Base-by-base conservation (phyloP, 1,140 invertebrate genomes). In the Drosophila suzukii region DNA sequence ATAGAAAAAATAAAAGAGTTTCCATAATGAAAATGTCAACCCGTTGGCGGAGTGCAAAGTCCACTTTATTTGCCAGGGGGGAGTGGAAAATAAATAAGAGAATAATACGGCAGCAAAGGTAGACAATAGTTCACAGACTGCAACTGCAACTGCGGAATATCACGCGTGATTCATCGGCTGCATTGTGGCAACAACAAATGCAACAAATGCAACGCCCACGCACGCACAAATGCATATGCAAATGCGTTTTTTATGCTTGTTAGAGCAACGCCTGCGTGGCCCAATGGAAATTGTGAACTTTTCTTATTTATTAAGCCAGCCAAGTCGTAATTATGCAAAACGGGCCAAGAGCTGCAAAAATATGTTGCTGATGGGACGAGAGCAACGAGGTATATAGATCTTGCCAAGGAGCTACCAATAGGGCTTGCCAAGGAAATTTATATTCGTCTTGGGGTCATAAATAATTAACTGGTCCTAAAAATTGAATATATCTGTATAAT, bases 21-120 rank as follows among this genome's bases (percentile, higher is more conserved):
- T 47, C 55, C 74, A 75, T 88, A 86, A 86, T 86, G 82, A 86
- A 86, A 86, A 86, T 86, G 83, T 86, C 82, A 86, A 86, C 79
- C 81, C 53, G 78, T 66, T 66, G 75, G 73, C 73, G 72, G 49
- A 65, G 83, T 68, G 32, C 83, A 86, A 86, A 86, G 82, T 86
- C 83, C 83, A 83, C 24, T 63, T 43, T 12, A 12, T n/a, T 30
- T 11, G 5, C 27, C 4, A 1, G 11, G 38, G 51, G 15, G 38
- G 47, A 44, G 38, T 41, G 44, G 36, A 73, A 49, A 39, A 57
- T 67, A 79, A 78, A 83, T 71, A 79, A 68, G 59, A 75, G 80
- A 78, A 54, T 57, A 57, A 70, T 71, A 41, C 67, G 67, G 65
- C 39, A 63, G 61, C 38, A 67, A 51, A 51, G 34, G 61, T 17